Evolutionary conservation across 2,113 vertebrate genomes (phyloP).

Genomic region (Rafetus swinhoei): DNA sequence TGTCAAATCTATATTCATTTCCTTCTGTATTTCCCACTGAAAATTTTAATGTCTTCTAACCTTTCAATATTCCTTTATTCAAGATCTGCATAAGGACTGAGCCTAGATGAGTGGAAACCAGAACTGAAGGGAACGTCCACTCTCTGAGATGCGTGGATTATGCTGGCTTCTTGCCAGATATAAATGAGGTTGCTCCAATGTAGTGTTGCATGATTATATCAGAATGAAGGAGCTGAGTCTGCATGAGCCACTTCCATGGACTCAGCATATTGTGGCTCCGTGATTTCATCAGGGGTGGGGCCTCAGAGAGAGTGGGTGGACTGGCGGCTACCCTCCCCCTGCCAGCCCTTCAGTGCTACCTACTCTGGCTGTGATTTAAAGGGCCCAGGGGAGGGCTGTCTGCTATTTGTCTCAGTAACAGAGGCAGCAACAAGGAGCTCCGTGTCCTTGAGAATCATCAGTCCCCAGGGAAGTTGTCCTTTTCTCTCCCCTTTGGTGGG

Average conservation of each 20-base stretch:
- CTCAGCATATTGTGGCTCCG: not conserved
- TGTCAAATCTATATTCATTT: not conserved
- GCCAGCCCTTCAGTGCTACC: too few relatives aligned
- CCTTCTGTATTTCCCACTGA: not conserved
- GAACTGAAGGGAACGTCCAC: not conserved
- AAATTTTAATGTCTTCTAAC: not conserved
- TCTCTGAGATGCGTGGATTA: fast-evolving
- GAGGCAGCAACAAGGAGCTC: too few relatives aligned
- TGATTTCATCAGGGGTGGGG: too few relatives aligned
- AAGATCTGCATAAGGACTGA: not conserved
- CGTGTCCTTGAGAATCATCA: too few relatives aligned
- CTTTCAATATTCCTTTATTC: not conserved
- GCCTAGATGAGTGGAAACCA: not conserved
- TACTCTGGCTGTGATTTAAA: too few relatives aligned
- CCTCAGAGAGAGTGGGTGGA: too few relatives aligned
- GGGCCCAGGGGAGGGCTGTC: too few relatives aligned
- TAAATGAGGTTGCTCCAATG: not conserved
- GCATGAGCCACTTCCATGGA: not conserved
- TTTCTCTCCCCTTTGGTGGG: too few relatives aligned
- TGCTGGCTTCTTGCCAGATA: not conserved
- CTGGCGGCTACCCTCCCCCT: too few relatives aligned
- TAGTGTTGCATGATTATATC: not conserved
- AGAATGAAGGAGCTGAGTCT: not conserved
- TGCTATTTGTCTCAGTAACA: too few relatives aligned
- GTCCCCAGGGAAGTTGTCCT: too few relatives aligned